Evolutionary conservation across 2,113 vertebrate genomes (phyloP), one percentile per base, ranked within the genome.

Genomic region (Etheostoma spectabile): DNA sequence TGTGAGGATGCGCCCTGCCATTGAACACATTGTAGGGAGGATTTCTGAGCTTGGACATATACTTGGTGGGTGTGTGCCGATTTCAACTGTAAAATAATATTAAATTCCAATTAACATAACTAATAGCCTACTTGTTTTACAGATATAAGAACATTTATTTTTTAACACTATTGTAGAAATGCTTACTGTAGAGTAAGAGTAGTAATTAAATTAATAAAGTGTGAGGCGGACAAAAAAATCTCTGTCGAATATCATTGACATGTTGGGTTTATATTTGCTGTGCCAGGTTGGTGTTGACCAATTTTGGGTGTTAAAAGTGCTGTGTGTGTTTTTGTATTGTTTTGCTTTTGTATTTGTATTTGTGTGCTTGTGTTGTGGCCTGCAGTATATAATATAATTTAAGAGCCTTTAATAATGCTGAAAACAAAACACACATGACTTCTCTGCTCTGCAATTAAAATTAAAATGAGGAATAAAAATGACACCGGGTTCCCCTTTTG

Each of bases 1-100:
- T 45, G 63, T 35, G 79, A 78, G 86, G 84, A 90, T 81, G 83
- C 87, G 85, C 66, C 77, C 90, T 49, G 75, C 55, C 55, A 53
- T 45, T 22, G 84, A 74, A 24, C 65, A 49, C 49, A 53, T 52
- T 38, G 76, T 49, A 6, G 68, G 72, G 82, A 83, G 67, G 75
- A 66, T 74, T 74, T 76, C 60, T 55, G 67, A 75, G 69, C 51
- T 80, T 79, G 60, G 73, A 80, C 68, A 69, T 75, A 77, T 75
- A 74, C 21, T 59, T 24, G n/a, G 38, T 74, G 46, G 48, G 21
- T 12, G 76, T 51, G 6, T 8, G 64, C 49, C 5, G 6, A 45
- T 35, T 46, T 18, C 49, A 79, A 22, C 42, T 67, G 75, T 53
- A 18, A 10, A 42, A 24, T 51, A 24, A 59, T 21, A 8, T 0